Percentiles rank a stretch among this genome's conserved stretches.
Conservation (phyloP, 2,113 vertebrate species). For the Choloepus hoffmanni region DNA sequence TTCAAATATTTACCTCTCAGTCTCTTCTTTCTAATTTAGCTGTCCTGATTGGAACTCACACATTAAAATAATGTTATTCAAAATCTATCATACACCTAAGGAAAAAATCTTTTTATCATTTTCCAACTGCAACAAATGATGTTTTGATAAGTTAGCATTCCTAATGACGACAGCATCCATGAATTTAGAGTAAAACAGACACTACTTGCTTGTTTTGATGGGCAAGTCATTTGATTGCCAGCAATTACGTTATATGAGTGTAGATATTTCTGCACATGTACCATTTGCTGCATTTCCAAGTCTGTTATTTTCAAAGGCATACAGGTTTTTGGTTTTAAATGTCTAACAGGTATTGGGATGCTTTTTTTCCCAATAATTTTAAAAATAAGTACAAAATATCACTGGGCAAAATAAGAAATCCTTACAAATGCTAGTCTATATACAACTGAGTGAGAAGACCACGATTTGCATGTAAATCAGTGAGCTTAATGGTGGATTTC, state of each 20-base stretch:
- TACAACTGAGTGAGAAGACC: conserved; percentile 40
- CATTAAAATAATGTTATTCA: conserved; percentile 34
- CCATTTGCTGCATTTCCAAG: conserved; percentile 44
- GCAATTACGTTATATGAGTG: conserved; percentile 42
- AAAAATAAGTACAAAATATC: conserved; percentile 53
- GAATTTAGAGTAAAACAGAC: conserved; percentile 61
- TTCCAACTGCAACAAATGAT: conserved; percentile 46
- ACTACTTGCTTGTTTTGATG: conserved; percentile 65
- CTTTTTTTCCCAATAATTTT: conserved; percentile 62
- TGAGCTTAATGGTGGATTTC: conserved; percentile 70
- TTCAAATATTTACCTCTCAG: conserved; percentile 28
- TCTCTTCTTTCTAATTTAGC: conserved; percentile 33
- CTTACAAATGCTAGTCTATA: conserved; percentile 59
- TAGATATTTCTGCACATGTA: conserved; percentile 41
- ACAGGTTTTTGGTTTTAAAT: conserved; percentile 45
- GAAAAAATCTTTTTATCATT: conserved; percentile 25
- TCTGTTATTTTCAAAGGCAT: conserved; percentile 51
- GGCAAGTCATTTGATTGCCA: conserved; percentile 67
- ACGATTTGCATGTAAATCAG: conserved; percentile 71
- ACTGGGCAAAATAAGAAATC: conserved; percentile 54
- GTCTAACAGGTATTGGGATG: neutral
- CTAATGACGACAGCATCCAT: conserved; percentile 43
- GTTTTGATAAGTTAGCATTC: conserved; percentile 65
- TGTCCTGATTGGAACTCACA: neutral
- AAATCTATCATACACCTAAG: conserved; percentile 38